Evolutionary conservation across 2,797 vertebrate species (phyloP).

Genomic region (Enteromius unitaeniatus): DNA sequence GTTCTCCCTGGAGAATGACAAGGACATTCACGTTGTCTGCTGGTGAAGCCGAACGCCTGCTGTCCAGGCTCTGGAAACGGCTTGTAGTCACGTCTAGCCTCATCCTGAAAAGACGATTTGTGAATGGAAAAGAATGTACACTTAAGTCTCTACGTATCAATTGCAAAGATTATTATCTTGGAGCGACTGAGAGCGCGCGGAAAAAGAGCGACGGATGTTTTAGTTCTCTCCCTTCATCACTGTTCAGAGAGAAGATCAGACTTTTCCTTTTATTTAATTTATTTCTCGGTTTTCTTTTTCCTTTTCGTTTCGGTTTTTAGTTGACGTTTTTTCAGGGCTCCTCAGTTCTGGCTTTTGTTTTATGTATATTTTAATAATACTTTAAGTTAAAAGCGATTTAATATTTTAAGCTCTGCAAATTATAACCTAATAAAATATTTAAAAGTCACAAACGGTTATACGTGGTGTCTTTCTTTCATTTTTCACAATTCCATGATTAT

Average conservation of each 20-base stretch:
- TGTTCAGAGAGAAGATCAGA: slow-evolving; percentile 77
- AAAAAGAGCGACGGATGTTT: slow-evolving; percentile 44
- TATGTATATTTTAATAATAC: slow-evolving; percentile 89
- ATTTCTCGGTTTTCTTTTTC: slow-evolving; percentile 68
- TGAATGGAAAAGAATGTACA: slow-evolving; percentile 61
- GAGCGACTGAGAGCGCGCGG: slow-evolving; percentile 24
- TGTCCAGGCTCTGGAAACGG: slow-evolving; percentile 23
- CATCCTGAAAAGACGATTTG: slow-evolving; percentile 56
- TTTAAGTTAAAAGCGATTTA: slow-evolving; percentile 88
- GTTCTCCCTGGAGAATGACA: slow-evolving; percentile 57
- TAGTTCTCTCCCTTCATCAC: slow-evolving; percentile 62
- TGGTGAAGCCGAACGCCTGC: slow-evolving; percentile 3
- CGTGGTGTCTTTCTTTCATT: neutral
- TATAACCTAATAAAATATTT: slow-evolving; percentile 88
- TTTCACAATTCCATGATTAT: neutral
- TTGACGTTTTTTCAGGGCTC: slow-evolving; percentile 78
- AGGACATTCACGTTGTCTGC: slow-evolving; percentile 64
- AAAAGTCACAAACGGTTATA: slow-evolving; percentile 69
- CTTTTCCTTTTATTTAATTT: slow-evolving; percentile 79
- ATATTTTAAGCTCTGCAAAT: slow-evolving; percentile 88
- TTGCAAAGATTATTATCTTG: slow-evolving; percentile 52
- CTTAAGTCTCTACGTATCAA: slow-evolving; percentile 58
- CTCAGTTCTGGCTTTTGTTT: slow-evolving; percentile 86
- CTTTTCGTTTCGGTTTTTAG: slow-evolving; percentile 61
- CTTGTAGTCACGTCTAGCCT: slow-evolving; percentile 38